Evolutionary conservation across 2,888 invertebrate genomes (phyloP), one percentile per base, ranked within the genome.

Genomic region (Anticlea derivata): DNA sequence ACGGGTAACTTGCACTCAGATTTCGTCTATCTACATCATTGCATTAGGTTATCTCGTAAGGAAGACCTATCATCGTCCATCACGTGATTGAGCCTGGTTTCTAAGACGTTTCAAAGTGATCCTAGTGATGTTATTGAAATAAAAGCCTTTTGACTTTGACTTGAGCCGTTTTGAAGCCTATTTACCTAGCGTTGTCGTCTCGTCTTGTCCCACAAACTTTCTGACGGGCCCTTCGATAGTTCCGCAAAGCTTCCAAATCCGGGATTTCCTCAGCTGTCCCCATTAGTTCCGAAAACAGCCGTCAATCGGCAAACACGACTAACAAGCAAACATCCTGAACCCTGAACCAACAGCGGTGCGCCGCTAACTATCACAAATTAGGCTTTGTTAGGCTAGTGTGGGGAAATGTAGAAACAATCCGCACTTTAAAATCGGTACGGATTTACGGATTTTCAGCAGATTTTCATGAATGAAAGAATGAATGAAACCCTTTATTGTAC

Each of bases 301-400:
- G 56, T 56, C 58, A 50, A 61, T 58, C 39, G 10, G 46, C 31
- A 56, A 61, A 61, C 58, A 56, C 30, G 41, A 47, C 58, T 65
- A 66, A 66, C 66, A 64, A 65, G 60, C 47, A 60, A 60, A 59
- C 63, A 62, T 61, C 63, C 65, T 60, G 61, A 56, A 45, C 50
- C 63, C 65, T 60, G 61, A 56, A 45, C 50, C 51, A 64, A 66
- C 61, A 65, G 29, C 29, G 40, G 54, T 38, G 35, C 11, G 43
- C 55, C 60, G 49, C 50, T 61, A 54, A 56, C 55, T 61, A 56
- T 52, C 58, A 55, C 58, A 56, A 58, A 61, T 61, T 61, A 61
- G 58, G 56, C 51, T 52, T 52, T 56, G 39, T 43, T 34, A n/a
- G 10, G 34, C 7, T 53, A 53, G 44, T 12, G 53, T 26, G 13